phyloP scores from a whole-genome alignment of 2,888 invertebrate species.

The Netelia virgata region DNA sequence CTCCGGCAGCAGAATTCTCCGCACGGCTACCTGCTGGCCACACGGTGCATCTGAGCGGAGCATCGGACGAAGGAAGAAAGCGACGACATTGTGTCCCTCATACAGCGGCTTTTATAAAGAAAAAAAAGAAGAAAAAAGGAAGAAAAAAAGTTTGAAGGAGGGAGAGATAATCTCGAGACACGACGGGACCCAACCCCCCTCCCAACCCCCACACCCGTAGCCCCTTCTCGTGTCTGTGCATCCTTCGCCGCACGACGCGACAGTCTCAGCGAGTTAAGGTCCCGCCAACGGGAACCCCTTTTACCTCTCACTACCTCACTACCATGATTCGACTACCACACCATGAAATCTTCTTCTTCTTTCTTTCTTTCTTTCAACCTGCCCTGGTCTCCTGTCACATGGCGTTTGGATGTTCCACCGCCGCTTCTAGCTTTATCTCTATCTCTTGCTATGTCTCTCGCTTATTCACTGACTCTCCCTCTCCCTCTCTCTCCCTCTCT shows the following conservation, averaged over 20 bases:
- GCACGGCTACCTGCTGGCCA: constrained; percentile 59
- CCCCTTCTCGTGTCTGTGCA: constrained; percentile 53
- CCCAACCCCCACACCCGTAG: not conserved
- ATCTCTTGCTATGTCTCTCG: not conserved
- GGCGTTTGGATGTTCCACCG: constrained; percentile 39
- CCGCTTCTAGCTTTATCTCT: constrained; percentile 5
- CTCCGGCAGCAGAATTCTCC: constrained; percentile 44
- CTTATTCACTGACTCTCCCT: not conserved
- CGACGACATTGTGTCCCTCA: constrained; percentile 53
- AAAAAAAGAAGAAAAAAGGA: constrained; percentile 26
- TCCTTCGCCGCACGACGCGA: constrained; percentile 64
- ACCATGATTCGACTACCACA: constrained; percentile 46
- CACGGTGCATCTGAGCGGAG: constrained; percentile 29
- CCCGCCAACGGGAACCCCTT: constrained; percentile 67
- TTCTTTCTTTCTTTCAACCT: constrained; percentile 48
- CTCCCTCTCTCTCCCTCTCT: constrained; percentile 21
- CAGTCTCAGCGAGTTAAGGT: constrained; percentile 77
- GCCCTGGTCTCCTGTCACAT: constrained; percentile 25
- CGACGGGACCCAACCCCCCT: constrained; percentile 65
- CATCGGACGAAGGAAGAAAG: constrained; percentile 29
- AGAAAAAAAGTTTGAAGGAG: constrained; percentile 38
- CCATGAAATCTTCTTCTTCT: constrained; percentile 20
- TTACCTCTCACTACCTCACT: constrained; percentile 43
- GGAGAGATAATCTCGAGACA: constrained; percentile 73
- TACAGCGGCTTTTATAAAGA: constrained; percentile 65